Conservation (phyloP, 1,140 invertebrate genomes). For the Tetramorium parvispinum region DNA sequence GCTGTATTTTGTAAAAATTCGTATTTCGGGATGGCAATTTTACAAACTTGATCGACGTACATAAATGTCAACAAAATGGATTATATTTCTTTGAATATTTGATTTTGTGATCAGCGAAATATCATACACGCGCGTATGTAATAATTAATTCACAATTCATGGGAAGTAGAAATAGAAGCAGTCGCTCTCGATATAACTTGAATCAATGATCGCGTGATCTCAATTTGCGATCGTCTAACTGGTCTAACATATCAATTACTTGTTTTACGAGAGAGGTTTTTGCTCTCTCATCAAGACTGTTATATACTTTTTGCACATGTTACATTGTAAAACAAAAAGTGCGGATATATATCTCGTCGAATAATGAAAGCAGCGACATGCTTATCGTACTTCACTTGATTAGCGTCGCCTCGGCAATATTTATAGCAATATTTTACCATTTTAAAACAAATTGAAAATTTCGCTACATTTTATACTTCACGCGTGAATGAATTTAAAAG, state of each 20-base stretch:
- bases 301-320: neutral
- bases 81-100: constrained; percentile 71
- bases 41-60: neutral
- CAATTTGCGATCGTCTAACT: neutral
- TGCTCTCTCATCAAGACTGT: constrained; percentile 17
- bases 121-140: constrained; percentile 75
- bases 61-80: constrained; percentile 46
- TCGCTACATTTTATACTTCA: constrained; percentile 8
- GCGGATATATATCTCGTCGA: neutral
- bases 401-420: neutral
- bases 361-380: neutral
- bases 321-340: neutral
- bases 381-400: neutral
- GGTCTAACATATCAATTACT: constrained; percentile 13
- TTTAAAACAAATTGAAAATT: constrained; percentile 21
- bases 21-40: no score
- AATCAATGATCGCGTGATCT: constrained; percentile 55
- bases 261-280: constrained; percentile 19
- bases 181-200: neutral
- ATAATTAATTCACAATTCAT: constrained; percentile 80
- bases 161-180: constrained; percentile 78
- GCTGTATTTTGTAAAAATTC: no score
- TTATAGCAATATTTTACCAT: neutral
- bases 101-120: constrained; percentile 74
- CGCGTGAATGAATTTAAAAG: constrained; percentile 4